These are phyloP conservation scores for Lampris incognitus DNA, from an alignment of 2,113 vertebrate species.

Conservation along the genomic window DNA sequence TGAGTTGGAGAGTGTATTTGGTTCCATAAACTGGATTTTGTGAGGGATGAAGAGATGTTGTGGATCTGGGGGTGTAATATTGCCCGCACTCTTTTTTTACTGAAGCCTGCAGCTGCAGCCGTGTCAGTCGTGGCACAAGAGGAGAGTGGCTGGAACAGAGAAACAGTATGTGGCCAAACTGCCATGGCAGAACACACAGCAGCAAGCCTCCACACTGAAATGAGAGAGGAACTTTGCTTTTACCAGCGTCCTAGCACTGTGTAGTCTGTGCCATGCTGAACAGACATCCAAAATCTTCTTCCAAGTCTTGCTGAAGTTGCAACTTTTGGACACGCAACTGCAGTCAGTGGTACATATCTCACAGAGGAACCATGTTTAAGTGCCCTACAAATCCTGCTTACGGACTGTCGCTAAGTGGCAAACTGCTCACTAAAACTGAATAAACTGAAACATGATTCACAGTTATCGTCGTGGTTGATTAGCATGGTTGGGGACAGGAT, in stretches of 20 bases:
- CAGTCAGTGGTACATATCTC: not conserved
- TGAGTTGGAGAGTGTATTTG: conserved; percentile 55
- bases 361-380: not conserved
- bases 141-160: conserved; percentile 34
- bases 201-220: conserved; percentile 20
- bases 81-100: conserved; percentile 35
- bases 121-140: conserved; percentile 53
- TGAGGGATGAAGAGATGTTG: conserved; percentile 54
- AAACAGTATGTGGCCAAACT: conserved; percentile 50
- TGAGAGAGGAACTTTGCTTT: conserved; percentile 48
- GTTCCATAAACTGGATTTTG: conserved; percentile 55
- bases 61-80: conserved; percentile 63
- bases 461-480: no score
- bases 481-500: no score
- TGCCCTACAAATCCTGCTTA: not conserved
- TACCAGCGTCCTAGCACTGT: conserved; percentile 34
- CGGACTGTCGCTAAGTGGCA: no score
- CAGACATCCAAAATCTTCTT: conserved; percentile 25
- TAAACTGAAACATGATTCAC: no score
- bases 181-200: conserved; percentile 49
- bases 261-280: conserved; percentile 29
- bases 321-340: conserved; percentile 5
- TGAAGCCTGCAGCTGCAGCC: conserved; percentile 54
- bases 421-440: no score
- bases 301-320: not conserved